Evolutionary conservation across 92 coral and sea anemone genomes (phyloP), one percentile per base, ranked within the genome.

Genomic region (Pocillopora grandis): DNA sequence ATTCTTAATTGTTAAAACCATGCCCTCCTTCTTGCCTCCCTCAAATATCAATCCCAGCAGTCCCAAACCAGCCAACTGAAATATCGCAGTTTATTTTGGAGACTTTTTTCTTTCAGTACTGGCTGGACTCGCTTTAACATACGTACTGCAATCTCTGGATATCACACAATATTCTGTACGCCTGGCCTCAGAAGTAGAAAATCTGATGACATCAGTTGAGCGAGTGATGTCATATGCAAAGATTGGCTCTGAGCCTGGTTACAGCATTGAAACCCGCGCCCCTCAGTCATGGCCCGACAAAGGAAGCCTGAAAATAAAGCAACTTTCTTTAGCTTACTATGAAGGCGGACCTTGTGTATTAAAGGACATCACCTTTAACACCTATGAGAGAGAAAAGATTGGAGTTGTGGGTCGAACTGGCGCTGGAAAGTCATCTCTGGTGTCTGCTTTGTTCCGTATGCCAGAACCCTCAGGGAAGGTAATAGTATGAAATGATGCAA

Each of bases 381-480:
- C 87, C 12, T 62, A 87, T 19, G 58, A 81, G 66, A 80, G 71
- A 37, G 90, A 83, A 76, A 90, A 90, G 74, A 79, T 86, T 27
- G 90, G 88, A 13, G 71, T 90, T 36, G 93, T 82, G 17, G 93
- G 93, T 59, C 90, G 93, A 16, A 90, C 93, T 60, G 93, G 88
- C 1, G 90, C 90, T 21, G 93, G 93, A 21, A 90, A 90, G 67
- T 87, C 93, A 8, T 90, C 88, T 8, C 17, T 90, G 18, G 67
- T 90, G 21, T 77, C 90, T 0, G 93, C 91, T 0, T 36, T 90
- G 70, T 87, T 90, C 57, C 88, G 91, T 20, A 80, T 90, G 66
- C 90, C 89, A n/a, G 88, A 83, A 21, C 70, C 85, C 0, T 20
- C 20, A 55, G 80, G 85, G 56, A 81, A 88, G 86, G 83, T 76